A percentile compares a stretch with the other conserved stretches of the same genome.
Conservation (phyloP, 1,140 invertebrate species). For the Oedothorax gibbosus region DNA sequence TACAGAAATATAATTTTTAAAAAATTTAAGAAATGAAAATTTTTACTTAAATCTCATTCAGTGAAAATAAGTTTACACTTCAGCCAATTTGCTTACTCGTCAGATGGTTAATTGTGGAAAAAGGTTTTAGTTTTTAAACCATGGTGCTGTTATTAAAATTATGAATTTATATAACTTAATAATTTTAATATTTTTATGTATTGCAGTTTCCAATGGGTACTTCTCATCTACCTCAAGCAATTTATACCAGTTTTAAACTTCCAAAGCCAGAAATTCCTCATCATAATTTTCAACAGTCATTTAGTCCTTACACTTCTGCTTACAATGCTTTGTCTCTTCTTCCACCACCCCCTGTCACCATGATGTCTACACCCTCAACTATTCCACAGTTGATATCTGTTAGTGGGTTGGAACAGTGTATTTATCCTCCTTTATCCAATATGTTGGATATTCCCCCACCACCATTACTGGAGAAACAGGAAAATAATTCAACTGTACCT, state of each 20-base stretch:
- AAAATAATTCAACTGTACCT: slow-evolving; percentile 37
- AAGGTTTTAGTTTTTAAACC: no score
- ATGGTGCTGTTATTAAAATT: no score
- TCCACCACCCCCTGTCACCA: slow-evolving; percentile 48
- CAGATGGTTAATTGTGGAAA: no score
- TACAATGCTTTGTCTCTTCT: slow-evolving; percentile 49
- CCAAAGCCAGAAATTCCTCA: slow-evolving; percentile 78
- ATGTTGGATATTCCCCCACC: slow-evolving; percentile 35
- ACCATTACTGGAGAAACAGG: slow-evolving; percentile 29
- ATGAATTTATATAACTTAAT: no score
- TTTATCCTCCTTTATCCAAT: slow-evolving; percentile 35
- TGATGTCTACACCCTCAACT: slow-evolving; percentile 51
- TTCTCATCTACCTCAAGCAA: slow-evolving; percentile 84
- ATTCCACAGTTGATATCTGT: slow-evolving; percentile 53
- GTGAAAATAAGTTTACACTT: no score
- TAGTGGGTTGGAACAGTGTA: slow-evolving; percentile 41
- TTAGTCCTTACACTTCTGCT: slow-evolving; percentile 59
- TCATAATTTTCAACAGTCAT: slow-evolving; percentile 60
- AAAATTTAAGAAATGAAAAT: no score
- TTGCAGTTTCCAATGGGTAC: slow-evolving; percentile 69
- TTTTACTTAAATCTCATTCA: no score
- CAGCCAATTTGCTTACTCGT: no score
- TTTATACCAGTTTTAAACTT: slow-evolving; percentile 92
- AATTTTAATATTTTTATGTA: not conserved
- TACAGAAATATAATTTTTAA: no score